A percentile compares a stretch with the other conserved stretches of the same genome.
Evolutionary conservation across 2,113 vertebrate species (phyloP).

Genomic region (Ellobius talpinus): DNA sequence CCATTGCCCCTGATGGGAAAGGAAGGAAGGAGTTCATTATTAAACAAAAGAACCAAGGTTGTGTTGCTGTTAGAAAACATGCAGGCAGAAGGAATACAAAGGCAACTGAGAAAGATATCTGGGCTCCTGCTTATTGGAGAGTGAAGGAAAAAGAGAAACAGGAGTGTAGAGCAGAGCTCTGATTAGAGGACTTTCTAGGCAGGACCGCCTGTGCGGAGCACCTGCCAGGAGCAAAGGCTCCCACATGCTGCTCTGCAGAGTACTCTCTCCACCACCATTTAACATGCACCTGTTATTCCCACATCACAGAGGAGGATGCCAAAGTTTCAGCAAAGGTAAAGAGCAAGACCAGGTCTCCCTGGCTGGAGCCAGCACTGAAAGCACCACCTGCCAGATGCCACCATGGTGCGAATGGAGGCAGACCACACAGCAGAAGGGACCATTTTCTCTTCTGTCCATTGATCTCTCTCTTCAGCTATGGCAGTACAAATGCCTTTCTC

Average conservation of each 20-base stretch:
- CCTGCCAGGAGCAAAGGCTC: background rate
- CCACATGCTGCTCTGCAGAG: rapidly evolving
- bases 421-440: background rate
- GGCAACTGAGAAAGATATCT: background rate
- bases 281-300: background rate
- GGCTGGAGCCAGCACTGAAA: background rate
- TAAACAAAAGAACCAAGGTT: background rate
- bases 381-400: background rate
- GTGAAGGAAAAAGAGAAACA: background rate
- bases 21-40: background rate
- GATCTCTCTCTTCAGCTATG: background rate
- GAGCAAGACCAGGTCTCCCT: background rate
- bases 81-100: background rate
- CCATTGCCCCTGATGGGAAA: background rate
- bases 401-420: background rate
- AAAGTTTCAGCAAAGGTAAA: background rate
- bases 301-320: background rate
- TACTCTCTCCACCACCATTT: background rate
- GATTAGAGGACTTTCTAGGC: rapidly evolving
- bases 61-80: background rate
- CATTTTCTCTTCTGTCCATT: background rate
- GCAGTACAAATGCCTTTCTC: background rate
- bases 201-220: rapidly evolving
- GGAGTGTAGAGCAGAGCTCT: background rate
- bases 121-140: background rate